Conservation (phyloP, 2,797 vertebrate species). For the Distichodus sexfasciatus region DNA sequence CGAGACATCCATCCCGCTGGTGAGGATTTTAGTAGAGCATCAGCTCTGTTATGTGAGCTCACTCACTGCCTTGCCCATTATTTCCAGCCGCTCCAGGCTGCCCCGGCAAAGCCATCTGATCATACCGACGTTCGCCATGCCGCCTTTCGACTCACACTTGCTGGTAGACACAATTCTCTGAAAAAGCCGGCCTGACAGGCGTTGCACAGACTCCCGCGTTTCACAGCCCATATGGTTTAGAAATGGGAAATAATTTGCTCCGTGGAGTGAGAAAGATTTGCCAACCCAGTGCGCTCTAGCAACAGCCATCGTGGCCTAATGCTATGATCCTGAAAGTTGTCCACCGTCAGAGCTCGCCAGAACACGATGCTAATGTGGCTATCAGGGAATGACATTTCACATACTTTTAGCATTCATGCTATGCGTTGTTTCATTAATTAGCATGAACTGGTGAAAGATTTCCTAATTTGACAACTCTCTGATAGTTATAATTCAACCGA, state of each 20-base stretch:
- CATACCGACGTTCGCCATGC: slow-evolving; percentile 20
- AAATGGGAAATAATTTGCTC: slow-evolving; percentile 44
- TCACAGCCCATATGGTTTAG: slow-evolving; percentile 48
- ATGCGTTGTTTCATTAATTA: too few relatives aligned
- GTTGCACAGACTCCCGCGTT: slow-evolving; percentile 22
- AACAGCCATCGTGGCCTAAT: slow-evolving; percentile 4
- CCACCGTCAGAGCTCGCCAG: slow-evolving; percentile 6
- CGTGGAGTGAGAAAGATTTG: slow-evolving; percentile 32
- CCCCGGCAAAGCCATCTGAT: slow-evolving; percentile 30
- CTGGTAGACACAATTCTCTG: slow-evolving; percentile 30
- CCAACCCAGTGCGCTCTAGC: slow-evolving; percentile 27
- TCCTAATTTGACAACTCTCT: too few relatives aligned
- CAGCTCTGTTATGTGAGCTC: slow-evolving; percentile 10
- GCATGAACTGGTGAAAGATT: too few relatives aligned
- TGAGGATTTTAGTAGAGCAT: slow-evolving; percentile 26
- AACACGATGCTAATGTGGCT: neutral
- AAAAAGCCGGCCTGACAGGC: slow-evolving; percentile 19
- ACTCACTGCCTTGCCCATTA: slow-evolving; percentile 28
- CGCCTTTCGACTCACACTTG: slow-evolving; percentile 19
- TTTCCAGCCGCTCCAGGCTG: slow-evolving; percentile 18
- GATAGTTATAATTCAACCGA: too few relatives aligned
- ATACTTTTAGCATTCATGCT: too few relatives aligned
- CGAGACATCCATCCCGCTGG: slow-evolving; percentile 22
- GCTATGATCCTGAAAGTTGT: neutral
- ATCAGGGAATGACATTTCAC: neutral